phyloP scores from a whole-genome alignment of 1,140 invertebrate species.

The Drosophila ercepeae region DNA sequence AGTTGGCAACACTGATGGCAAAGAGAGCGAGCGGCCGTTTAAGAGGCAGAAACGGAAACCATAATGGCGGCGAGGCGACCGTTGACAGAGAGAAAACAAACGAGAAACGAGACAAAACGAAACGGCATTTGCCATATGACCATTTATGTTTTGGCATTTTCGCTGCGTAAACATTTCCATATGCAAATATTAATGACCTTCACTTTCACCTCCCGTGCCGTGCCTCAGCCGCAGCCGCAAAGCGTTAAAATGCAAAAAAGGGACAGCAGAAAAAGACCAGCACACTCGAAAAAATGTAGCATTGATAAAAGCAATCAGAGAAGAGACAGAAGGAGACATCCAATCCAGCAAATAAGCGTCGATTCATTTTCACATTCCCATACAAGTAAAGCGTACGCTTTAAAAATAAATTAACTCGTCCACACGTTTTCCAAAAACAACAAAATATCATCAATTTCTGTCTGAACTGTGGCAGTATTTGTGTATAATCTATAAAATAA shows the following conservation, averaged over 20 bases:
- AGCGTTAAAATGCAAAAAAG: constrained; percentile 38
- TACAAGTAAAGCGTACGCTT: constrained; percentile 20
- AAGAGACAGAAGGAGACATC: constrained; percentile 8
- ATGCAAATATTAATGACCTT: constrained; percentile 81
- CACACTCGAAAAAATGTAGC: constrained; percentile 1
- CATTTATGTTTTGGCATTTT: constrained; percentile 58
- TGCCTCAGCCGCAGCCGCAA: not conserved
- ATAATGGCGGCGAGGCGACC: constrained; percentile 59
- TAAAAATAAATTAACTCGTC: constrained; percentile 39
- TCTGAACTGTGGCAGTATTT: constrained; percentile 11
- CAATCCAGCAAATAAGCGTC: no score
- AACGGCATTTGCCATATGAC: constrained; percentile 54
- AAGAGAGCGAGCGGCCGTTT: constrained; percentile 36
- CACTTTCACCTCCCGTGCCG: constrained; percentile 72
- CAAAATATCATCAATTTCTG: constrained; percentile 12
- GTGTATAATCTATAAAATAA: constrained; percentile 30
- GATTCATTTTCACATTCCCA: constrained; percentile 26
- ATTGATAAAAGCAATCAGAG: constrained; percentile 24
- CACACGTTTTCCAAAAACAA: constrained; percentile 35
- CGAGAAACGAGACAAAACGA: constrained; percentile 21
- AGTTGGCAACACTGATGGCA: not conserved
- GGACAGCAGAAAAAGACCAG: constrained; percentile 3
- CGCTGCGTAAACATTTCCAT: constrained; percentile 67
- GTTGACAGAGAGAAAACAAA: constrained; percentile 31
- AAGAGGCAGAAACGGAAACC: constrained; percentile 45